phyloP scores from a whole-genome alignment of 2,888 invertebrate species.

The Colostygia pectinataria region DNA sequence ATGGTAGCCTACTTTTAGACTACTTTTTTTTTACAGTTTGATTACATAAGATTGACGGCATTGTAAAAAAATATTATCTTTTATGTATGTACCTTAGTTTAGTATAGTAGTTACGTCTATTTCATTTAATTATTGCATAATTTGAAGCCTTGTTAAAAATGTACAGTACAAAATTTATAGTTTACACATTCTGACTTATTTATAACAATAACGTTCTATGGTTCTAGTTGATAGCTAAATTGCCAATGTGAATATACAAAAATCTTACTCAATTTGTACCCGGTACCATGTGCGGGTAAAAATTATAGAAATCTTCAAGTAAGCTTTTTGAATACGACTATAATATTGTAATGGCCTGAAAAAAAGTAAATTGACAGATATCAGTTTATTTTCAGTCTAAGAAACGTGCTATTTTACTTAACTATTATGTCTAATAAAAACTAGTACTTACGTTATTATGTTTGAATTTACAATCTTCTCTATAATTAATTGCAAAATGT shows the following conservation, averaged over 20 bases:
- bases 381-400: slow-evolving; percentile 26
- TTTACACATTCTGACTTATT: slow-evolving; percentile 7
- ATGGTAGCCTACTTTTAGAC: not conserved
- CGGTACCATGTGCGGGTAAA: not conserved
- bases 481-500: slow-evolving; percentile 18
- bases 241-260: not conserved
- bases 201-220: not conserved
- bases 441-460: slow-evolving; percentile 15
- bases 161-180: slow-evolving; percentile 20
- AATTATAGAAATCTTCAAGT: not conserved
- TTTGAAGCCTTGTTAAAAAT: slow-evolving; percentile 20
- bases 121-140: too few species aligned
- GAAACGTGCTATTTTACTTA: slow-evolving; percentile 19
- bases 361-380: slow-evolving; percentile 18
- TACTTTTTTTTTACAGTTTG: slow-evolving; percentile 3
- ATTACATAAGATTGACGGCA: slow-evolving; percentile 13
- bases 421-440: slow-evolving; percentile 20
- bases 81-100: too few species aligned
- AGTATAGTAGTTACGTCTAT: too few species aligned
- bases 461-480: slow-evolving; percentile 16
- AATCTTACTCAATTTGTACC: not conserved
- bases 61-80: slow-evolving; percentile 16
- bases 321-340: slow-evolving; percentile 3
- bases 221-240: not conserved
- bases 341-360: slow-evolving; percentile 22